phyloP scores from a whole-genome alignment of 1,140 invertebrate species.

The Steinernema feltiae region DNA sequence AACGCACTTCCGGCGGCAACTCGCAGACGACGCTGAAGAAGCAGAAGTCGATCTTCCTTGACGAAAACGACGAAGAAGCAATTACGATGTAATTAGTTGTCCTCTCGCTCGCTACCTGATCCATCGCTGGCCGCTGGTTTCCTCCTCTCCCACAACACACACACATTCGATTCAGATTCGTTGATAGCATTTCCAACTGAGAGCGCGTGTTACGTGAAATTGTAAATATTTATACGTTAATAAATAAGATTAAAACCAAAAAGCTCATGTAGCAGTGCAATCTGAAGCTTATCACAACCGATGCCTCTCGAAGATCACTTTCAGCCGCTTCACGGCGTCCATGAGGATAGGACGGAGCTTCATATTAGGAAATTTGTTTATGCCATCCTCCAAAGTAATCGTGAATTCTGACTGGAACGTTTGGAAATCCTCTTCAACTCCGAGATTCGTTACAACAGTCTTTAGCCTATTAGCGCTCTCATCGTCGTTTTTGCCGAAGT shows the following conservation, averaged over 20 bases:
- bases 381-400: neutral
- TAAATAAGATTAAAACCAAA: neutral
- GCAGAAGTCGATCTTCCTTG: constrained; percentile 1
- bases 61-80: neutral
- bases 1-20: neutral
- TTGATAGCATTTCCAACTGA: constrained; percentile 3
- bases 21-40: neutral
- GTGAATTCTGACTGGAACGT: neutral
- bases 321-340: neutral
- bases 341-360: neutral
- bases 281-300: too few relatives aligned
- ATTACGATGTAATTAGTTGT: neutral
- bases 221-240: constrained; percentile 1
- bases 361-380: neutral
- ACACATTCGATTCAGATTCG: neutral
- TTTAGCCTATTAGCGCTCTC: neutral
- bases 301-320: neutral
- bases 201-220: neutral
- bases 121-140: neutral
- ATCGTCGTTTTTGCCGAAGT: neutral
- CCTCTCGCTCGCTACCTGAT: neutral
- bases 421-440: neutral
- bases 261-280: too few relatives aligned
- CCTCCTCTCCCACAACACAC: neutral
- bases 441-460: neutral